These are phyloP conservation scores for Carcina quercana DNA, from an alignment of 2,888 invertebrate genomes.

Conservation along the genomic window DNA sequence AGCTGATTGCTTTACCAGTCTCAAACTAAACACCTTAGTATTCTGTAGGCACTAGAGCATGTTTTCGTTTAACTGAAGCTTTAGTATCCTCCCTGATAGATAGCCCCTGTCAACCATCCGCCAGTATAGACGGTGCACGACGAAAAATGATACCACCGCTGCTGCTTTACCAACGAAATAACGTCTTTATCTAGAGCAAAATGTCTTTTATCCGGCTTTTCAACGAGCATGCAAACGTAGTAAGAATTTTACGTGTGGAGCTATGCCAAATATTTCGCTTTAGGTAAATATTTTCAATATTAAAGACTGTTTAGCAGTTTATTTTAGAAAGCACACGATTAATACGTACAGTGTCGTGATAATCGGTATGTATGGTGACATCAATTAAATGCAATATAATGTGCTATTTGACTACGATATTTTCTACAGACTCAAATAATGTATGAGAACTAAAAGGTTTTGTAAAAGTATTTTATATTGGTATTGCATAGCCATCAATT, in stretches of 20 bases:
- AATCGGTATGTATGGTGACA: too few relatives aligned
- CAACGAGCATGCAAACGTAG: conserved; percentile 26
- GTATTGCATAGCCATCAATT: conserved; percentile 1
- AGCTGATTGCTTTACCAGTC: conserved; percentile 17
- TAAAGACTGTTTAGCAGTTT: too few relatives aligned
- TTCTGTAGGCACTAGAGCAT: conserved; percentile 22
- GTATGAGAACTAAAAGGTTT: too few relatives aligned
- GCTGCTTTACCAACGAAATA: conserved; percentile 26
- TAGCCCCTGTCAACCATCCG: conserved; percentile 40
- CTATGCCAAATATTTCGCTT: conserved; percentile 32
- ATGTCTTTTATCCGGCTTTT: conserved; percentile 38
- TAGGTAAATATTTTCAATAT: too few relatives aligned
- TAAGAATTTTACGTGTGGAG: conserved; percentile 34
- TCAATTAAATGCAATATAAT: too few relatives aligned
- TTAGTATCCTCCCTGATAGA: conserved; percentile 32
- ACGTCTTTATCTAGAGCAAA: conserved; percentile 43
- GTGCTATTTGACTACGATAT: too few relatives aligned
- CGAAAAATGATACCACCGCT: conserved; percentile 47
- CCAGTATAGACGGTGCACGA: conserved; percentile 21
- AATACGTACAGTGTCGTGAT: too few relatives aligned
- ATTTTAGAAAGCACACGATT: too few relatives aligned
- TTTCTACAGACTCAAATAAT: too few relatives aligned
- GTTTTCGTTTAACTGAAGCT: conserved; percentile 22
- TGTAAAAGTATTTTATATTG: too few relatives aligned
- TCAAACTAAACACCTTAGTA: conserved; percentile 20